Evolutionary conservation across 2,113 vertebrate species (phyloP), one percentile per base, ranked within the genome.

Genomic region (Lagopus muta): DNA sequence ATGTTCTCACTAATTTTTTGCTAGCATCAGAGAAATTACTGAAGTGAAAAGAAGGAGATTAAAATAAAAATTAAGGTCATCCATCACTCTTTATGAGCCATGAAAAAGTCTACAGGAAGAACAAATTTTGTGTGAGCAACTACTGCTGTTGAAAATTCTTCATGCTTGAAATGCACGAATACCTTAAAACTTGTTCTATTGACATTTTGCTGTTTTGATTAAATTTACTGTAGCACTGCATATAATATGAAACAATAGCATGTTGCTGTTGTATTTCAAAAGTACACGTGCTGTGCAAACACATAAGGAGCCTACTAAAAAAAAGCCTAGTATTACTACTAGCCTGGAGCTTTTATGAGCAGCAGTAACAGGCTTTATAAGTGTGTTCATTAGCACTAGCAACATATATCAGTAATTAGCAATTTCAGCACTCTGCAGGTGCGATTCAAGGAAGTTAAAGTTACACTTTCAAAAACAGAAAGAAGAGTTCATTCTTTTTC

Each of bases 51-150:
- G 96, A 92, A 97, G 97, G 95, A 97, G 97, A 98, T 98, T 98
- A 98, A 98, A 98, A 93, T 95, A 97, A 98, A 98, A 98, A 98
- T 98, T 98, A 98, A 69, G 80, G 97, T 93, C 96, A 98, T 98
- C 97, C 97, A 98, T 98, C 98, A 98, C 92, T 95, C 94, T 97
- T 98, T 98, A 98, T 98, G 98, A 98, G 96, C 98, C 97, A 96
- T 97, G 97, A 95, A 97, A 97, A 95, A 97, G 94, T 73, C 95
- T 97, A 96, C 95, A 86, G 14, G 83, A 81, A 73, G 85, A 97
- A 98, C 98, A 97, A 98, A 98, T 98, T 97, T 97, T 81, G 76
- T 88, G 73, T 85, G 95, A 91, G 89, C 94, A 82, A 92, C 94
- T 92, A 77, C 93, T 93, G 89, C 93, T 94, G 80, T 65, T 96